A percentile compares a stretch with the other conserved stretches of the same genome.
Evolutionary conservation across 2,797 vertebrate species (phyloP).

Genomic region (Sebastes aleutianus): DNA sequence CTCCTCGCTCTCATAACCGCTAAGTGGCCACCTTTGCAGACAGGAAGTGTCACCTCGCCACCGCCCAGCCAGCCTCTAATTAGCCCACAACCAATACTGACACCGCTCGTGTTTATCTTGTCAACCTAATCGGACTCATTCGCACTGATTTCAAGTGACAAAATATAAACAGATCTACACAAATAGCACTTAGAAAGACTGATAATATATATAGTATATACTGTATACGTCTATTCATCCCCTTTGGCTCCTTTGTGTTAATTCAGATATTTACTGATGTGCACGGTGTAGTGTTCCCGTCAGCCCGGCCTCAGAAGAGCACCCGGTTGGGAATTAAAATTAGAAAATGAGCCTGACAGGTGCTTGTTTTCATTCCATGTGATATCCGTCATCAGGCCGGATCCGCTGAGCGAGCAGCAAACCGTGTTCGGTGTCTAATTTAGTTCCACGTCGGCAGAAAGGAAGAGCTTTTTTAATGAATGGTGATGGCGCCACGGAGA

Average conservation of each 20-base stretch:
- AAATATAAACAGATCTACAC: neutral
- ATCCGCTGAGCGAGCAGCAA: conserved; percentile 47
- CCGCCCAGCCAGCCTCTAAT: conserved; percentile 43
- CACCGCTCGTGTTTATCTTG: conserved; percentile 12
- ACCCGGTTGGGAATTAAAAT: conserved; percentile 48
- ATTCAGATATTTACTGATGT: neutral
- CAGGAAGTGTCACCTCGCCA: conserved; percentile 6
- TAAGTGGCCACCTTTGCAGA: neutral
- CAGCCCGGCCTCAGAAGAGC: conserved; percentile 5
- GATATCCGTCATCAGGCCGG: conserved; percentile 55
- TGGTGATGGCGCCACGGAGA: conserved; percentile 30
- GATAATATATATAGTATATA: neutral
- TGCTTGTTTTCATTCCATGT: conserved; percentile 66
- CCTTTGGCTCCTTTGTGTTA: neutral
- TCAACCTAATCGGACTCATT: conserved; percentile 8
- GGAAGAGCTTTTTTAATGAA: conserved; percentile 60
- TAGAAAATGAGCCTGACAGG: conserved; percentile 59
- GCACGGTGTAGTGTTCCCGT: neutral
- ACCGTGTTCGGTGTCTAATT: conserved; percentile 59
- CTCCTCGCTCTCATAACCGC: conserved; percentile 1
- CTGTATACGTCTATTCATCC: too few species aligned
- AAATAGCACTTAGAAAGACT: neutral
- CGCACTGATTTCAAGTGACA: neutral
- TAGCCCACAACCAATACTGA: conserved; percentile 20
- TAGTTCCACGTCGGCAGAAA: conserved; percentile 47